These are phyloP conservation scores for Drosophila koepferae DNA, from an alignment of 2,888 invertebrate species.

Conservation along the genomic window DNA sequence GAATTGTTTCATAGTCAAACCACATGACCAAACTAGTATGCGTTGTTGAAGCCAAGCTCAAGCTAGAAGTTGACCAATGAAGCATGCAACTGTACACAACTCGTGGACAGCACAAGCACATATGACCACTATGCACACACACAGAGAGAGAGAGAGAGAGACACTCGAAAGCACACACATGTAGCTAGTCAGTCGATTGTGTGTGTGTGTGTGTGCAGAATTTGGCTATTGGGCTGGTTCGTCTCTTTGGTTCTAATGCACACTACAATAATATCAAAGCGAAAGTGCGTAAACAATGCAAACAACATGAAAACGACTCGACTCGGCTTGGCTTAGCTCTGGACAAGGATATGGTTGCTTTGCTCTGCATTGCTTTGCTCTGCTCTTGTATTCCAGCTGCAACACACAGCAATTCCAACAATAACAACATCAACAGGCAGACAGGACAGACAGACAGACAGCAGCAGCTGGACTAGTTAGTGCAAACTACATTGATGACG, in stretches of 20 bases:
- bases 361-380: conserved; percentile 1
- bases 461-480: conserved; percentile 61
- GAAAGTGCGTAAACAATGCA: conserved; percentile 83
- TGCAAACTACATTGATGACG: conserved; percentile 79
- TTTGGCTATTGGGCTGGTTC: neutral
- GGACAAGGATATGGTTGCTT: conserved; percentile 12
- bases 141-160: neutral
- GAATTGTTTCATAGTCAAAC: neutral
- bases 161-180: neutral
- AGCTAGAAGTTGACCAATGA: conserved; percentile 3
- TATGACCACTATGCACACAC: neutral
- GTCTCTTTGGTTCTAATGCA: conserved; percentile 49
- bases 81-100: conserved; percentile 24
- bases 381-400: conserved; percentile 37
- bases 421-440: conserved; percentile 4
- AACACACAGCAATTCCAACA: conserved; percentile 18
- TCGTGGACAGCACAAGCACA: conserved; percentile 7
- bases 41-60: conserved; percentile 8
- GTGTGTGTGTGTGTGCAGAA: conserved; percentile 7
- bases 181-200: conserved; percentile 1
- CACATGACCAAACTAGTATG: neutral
- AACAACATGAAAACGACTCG: conserved; percentile 64
- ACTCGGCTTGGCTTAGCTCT: conserved; percentile 22
- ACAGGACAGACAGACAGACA: neutral
- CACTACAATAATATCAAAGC: conserved; percentile 81